phyloP scores from a whole-genome alignment of 2,113 vertebrate species.

The Xiphophorus couchianus region DNA sequence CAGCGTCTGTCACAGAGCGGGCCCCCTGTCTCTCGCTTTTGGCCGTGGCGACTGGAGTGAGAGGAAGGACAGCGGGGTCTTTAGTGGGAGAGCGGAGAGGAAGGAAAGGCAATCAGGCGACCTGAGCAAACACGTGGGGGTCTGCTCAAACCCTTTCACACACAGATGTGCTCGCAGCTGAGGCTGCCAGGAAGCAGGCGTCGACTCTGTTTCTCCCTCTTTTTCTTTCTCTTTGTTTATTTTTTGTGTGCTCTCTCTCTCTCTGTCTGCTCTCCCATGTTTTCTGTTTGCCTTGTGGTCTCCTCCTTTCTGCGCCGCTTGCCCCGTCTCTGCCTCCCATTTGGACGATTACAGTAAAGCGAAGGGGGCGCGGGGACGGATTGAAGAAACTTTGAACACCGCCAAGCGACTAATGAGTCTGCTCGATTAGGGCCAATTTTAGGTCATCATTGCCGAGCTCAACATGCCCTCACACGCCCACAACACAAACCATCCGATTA shows the following conservation, averaged over 20 bases:
- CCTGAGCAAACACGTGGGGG: slow-evolving; percentile 81
- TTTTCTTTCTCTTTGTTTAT: slow-evolving; percentile 54
- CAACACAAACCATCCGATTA: slow-evolving; percentile 62
- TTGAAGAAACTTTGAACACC: slow-evolving; percentile 68
- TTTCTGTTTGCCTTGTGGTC: slow-evolving; percentile 48
- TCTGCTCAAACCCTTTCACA: slow-evolving; percentile 69
- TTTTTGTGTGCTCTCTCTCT: slow-evolving; percentile 18
- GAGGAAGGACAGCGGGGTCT: slow-evolving; percentile 81
- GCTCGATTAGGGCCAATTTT: slow-evolving; percentile 74
- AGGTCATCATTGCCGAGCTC: slow-evolving; percentile 75
- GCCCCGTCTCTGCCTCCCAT: slow-evolving; percentile 53
- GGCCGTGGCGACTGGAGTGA: slow-evolving; percentile 74
- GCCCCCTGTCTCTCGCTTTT: slow-evolving; percentile 47
- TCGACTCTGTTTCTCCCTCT: slow-evolving; percentile 65
- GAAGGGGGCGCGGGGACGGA: slow-evolving; percentile 18
- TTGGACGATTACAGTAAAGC: slow-evolving; percentile 73
- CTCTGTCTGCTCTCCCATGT: slow-evolving; percentile 24
- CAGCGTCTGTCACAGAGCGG: slow-evolving; percentile 31
- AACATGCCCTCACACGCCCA: slow-evolving; percentile 63
- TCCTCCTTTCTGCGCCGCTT: slow-evolving; percentile 11
- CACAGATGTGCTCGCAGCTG: slow-evolving; percentile 84
- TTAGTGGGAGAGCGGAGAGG: slow-evolving; percentile 79
- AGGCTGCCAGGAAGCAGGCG: slow-evolving; percentile 83
- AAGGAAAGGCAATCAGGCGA: slow-evolving; percentile 85
- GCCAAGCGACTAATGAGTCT: slow-evolving; percentile 77